Base-by-base conservation (phyloP, 2,113 vertebrate species). In the Zonotrichia leucophrys region DNA sequence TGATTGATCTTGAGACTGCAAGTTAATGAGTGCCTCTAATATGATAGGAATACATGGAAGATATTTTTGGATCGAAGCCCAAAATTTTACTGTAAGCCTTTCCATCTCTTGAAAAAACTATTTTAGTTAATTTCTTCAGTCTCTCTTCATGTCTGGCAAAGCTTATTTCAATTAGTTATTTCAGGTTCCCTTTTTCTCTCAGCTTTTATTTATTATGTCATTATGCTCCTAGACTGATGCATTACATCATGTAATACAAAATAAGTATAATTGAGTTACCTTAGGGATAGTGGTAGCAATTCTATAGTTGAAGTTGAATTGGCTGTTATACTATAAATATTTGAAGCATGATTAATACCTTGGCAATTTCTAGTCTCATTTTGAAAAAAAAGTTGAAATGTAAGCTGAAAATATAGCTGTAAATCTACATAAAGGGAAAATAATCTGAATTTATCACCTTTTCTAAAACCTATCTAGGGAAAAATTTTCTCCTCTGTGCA, bases 391-490 rank as follows among this genome's bases (percentile, higher is more conserved):
- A 50, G 31, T 31, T 90, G 68, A 83, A 87, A 86, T 55, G 33
- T 28, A 83, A 94, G 30, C 7, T 85, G 39, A 85, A 92, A 87
- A 87, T 84, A 41, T 25, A 55, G 24, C 52, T 89, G 25, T 64
- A 89, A 73, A 69, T 83, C 37, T 83, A 58, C 64, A 80, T 60
- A 81, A 81, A 89, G 33, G 19, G 27, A 92, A 92, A 96, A 84
- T 70, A 75, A 16, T 62, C 30, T 50, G n/a, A 83, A 92, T 92
- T 69, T 80, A 74, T 86, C 50, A 87, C n/a, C 12, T 83, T 87
- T 96, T 41, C 68, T 67, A 70, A 87, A 60, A 55, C 28, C 16
- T 74, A 1, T 37, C 28, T 52, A 56, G 15, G 46, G 68, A 90
- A 73, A 68, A 42, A 50, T 2, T 35, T 30, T 64, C 23, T 12